Percentiles rank a stretch among this genome's conserved stretches.
Evolutionary conservation across 2,113 vertebrate species (phyloP).

Genomic region (Anoura caudifer): DNA sequence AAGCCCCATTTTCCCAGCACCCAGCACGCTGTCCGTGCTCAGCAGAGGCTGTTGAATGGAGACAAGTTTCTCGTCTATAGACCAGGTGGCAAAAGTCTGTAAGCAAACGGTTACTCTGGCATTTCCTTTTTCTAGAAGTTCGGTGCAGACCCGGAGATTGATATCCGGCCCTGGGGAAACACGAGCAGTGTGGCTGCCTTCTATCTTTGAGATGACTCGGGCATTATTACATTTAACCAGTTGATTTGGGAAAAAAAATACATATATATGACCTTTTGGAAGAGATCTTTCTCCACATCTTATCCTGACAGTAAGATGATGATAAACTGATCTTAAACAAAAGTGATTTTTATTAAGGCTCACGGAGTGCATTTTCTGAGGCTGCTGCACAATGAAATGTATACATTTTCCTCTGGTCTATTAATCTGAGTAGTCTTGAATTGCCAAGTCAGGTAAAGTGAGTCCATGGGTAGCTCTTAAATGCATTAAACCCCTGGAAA

Average conservation of each 20-base stretch:
- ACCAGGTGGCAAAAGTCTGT: not conserved
- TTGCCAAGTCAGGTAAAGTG: constrained; percentile 61
- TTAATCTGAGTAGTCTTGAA: constrained; percentile 69
- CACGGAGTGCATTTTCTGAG: constrained; percentile 49
- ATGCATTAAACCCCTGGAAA: constrained; percentile 68
- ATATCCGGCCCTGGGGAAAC: not conserved
- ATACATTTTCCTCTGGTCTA: not conserved
- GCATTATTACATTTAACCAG: not conserved
- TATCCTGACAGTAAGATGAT: not conserved
- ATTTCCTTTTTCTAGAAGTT: not conserved
- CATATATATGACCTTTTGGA: not conserved
- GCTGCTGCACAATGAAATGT: not conserved
- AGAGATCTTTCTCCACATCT: constrained; percentile 20
- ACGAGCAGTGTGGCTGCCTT: not conserved
- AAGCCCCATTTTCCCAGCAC: accelerated
- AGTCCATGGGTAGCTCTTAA: constrained; percentile 60
- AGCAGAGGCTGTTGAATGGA: too few species aligned
- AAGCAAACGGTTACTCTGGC: not conserved
- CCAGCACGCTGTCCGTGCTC: accelerated
- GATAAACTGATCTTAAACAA: constrained; percentile 35
- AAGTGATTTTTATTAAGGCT: constrained; percentile 51
- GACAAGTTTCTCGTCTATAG: not conserved
- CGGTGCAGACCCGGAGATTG: not conserved
- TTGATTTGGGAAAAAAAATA: not conserved
- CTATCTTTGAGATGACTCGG: not conserved